Percentiles rank a stretch among this genome's conserved stretches.
Conservation (phyloP, 2,113 vertebrate species). For the Ailuropoda melanoleuca region DNA sequence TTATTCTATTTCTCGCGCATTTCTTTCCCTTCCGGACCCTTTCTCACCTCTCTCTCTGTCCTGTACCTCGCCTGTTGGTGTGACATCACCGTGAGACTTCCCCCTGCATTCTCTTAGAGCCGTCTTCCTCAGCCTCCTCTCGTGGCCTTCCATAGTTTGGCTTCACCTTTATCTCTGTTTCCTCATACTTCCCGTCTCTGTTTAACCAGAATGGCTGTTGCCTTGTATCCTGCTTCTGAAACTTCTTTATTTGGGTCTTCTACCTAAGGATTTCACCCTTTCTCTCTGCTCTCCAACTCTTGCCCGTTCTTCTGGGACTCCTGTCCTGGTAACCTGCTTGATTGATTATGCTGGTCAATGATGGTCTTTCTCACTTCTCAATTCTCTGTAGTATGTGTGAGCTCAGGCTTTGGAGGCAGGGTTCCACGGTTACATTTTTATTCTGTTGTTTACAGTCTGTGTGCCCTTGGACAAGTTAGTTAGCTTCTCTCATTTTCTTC, state of each 20-base stretch:
- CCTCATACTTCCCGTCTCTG: not conserved
- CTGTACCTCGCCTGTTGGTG: accelerated
- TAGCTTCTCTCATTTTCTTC: not conserved
- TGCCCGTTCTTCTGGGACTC: not conserved
- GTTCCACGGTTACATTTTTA: not conserved
- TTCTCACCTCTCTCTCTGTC: not conserved
- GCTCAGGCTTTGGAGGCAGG: not conserved
- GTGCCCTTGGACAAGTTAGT: not conserved
- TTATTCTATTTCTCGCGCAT: not conserved
- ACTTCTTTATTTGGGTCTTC: not conserved
- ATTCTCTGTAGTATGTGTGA: not conserved
- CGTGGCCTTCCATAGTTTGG: not conserved
- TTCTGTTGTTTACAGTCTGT: not conserved
- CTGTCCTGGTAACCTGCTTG: not conserved
- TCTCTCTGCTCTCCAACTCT: not conserved
- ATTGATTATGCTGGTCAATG: not conserved
- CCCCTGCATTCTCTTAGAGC: accelerated
- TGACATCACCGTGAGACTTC: not conserved
- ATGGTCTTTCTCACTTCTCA: not conserved
- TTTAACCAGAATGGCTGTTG: not conserved
- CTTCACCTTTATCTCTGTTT: not conserved
- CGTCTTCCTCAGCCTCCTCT: not conserved
- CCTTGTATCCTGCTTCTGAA: not conserved
- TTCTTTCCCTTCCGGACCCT: not conserved
- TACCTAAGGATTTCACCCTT: not conserved